Conservation (phyloP, 1,140 invertebrate species). For the Platyura marginata region DNA sequence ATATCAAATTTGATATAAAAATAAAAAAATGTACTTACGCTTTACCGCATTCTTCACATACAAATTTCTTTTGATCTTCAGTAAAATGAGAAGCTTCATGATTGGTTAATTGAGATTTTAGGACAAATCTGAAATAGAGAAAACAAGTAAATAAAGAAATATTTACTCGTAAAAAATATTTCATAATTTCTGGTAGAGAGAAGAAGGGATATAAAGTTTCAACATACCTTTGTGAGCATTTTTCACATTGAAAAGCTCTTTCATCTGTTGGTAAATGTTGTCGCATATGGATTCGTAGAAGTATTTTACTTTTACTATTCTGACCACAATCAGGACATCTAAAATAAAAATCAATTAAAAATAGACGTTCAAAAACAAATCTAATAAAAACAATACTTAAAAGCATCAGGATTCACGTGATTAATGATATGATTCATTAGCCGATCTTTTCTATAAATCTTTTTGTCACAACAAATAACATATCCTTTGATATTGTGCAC, state of each 20-base stretch:
- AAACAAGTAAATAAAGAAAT: too few relatives aligned
- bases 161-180: too few relatives aligned
- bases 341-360: too few relatives aligned
- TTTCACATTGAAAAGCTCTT: neutral
- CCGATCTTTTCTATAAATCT: slow-evolving; percentile 17
- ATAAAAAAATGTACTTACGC: slow-evolving; percentile 1
- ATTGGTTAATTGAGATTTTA: slow-evolving; percentile 2
- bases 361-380: too few relatives aligned
- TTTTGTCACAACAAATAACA: slow-evolving; percentile 18
- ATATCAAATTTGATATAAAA: neutral
- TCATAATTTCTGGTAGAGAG: too few relatives aligned
- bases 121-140: slow-evolving; percentile 2
- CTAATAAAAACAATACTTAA: too few relatives aligned
- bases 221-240: neutral
- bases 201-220: too few relatives aligned
- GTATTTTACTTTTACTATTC: neutral
- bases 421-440: slow-evolving; percentile 19
- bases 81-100: neutral
- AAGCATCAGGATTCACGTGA: slow-evolving; percentile 16
- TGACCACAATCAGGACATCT: neutral
- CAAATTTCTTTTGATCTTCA: slow-evolving; percentile 1
- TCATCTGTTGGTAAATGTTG: neutral
- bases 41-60: slow-evolving; percentile 1
- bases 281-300: neutral
- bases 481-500: slow-evolving; percentile 14